A percentile compares a stretch with the other conserved stretches of the same genome.
These are phyloP conservation scores for Notarius lentiginosus DNA, from an alignment of 2,113 vertebrate species.

Conservation along the genomic window DNA sequence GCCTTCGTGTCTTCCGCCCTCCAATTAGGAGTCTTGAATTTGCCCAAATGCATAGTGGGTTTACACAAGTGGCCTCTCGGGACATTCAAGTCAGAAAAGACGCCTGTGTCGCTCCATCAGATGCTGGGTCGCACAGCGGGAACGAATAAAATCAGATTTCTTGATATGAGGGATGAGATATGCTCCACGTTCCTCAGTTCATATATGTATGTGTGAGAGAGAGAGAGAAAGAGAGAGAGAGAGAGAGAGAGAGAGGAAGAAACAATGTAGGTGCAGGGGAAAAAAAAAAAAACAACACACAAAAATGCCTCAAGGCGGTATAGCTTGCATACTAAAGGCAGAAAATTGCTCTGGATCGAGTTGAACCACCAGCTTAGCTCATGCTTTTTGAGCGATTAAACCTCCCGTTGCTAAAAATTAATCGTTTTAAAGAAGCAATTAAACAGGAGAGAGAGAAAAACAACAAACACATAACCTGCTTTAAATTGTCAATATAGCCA, in stretches of 20 bases:
- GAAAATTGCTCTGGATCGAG: conserved; percentile 65
- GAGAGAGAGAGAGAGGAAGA: neutral
- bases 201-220: too few relatives aligned
- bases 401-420: conserved; percentile 70
- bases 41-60: neutral
- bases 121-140: neutral
- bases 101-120: neutral
- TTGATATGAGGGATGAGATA: too few relatives aligned
- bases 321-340: conserved; percentile 60
- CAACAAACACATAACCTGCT: conserved; percentile 66
- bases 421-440: conserved; percentile 81
- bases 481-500: conserved; percentile 56
- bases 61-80: neutral
- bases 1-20: neutral
- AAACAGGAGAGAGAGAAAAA: conserved; percentile 59
- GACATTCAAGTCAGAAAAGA: neutral
- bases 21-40: neutral
- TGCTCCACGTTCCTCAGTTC: neutral
- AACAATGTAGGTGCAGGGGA: neutral
- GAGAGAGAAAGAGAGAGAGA: neutral
- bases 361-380: conserved; percentile 65
- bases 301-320: conserved; percentile 47
- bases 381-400: conserved; percentile 76
- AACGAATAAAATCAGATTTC: neutral
- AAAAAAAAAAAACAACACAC: neutral